phyloP scores from a whole-genome alignment of 1,140 invertebrate species.

The Eufriesea mexicana region DNA sequence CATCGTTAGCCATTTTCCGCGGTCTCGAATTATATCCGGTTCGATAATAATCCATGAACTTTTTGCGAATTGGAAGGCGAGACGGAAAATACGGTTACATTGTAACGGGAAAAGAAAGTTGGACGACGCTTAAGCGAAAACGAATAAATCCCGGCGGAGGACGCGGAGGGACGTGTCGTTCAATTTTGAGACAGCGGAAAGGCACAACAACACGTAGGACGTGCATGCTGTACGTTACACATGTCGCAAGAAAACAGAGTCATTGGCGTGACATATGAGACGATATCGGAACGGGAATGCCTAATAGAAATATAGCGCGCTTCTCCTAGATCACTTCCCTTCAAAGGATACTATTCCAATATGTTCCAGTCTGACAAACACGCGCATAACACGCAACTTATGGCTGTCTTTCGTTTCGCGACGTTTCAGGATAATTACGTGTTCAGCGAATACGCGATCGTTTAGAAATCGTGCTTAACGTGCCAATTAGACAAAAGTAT shows the following conservation, averaged over 20 bases:
- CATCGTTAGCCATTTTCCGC: neutral
- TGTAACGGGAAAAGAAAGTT: constrained; percentile 5
- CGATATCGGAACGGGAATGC: constrained; percentile 69
- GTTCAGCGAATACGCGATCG: no score
- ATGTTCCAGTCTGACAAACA: constrained; percentile 32
- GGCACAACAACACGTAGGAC: constrained; percentile 54
- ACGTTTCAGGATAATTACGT: constrained; percentile 9
- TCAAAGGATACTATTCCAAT: constrained; percentile 38
- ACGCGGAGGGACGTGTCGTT: constrained; percentile 57
- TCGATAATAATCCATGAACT: neutral
- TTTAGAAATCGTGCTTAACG: no score
- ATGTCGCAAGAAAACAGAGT: constrained; percentile 80
- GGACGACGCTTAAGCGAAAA: constrained; percentile 49
- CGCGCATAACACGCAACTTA: neutral
- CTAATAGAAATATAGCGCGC: constrained; percentile 65
- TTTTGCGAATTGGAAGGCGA: neutral
- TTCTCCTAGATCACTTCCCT: constrained; percentile 39
- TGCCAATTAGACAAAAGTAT: neutral
- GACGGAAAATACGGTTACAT: neutral
- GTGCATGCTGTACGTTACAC: constrained; percentile 70
- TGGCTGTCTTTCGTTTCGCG: neutral
- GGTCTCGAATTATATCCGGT: neutral
- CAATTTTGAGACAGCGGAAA: constrained; percentile 69
- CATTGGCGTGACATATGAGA: constrained; percentile 80
- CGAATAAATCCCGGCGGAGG: constrained; percentile 70